A percentile compares a stretch with the other conserved stretches of the same genome.
These are phyloP conservation scores for Mormyrus iriodes DNA, from an alignment of 2,113 vertebrate species.

Conservation along the genomic window DNA sequence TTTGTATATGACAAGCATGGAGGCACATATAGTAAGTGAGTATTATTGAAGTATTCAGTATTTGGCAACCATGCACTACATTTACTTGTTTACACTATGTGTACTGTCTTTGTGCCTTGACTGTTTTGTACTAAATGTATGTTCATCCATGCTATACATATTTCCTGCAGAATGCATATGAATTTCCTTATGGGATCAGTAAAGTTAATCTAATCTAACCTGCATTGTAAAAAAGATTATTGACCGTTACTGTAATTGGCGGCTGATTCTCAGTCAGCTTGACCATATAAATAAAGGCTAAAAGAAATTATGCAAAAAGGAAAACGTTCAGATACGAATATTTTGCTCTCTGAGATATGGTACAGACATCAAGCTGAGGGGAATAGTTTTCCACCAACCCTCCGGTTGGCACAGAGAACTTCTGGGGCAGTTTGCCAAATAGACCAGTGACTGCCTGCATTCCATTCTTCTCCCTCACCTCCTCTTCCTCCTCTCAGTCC, in stretches of 20 bases:
- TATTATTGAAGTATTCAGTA: background rate
- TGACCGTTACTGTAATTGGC: background rate
- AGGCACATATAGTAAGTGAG: background rate
- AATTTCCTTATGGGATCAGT: too few species aligned
- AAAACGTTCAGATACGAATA: background rate
- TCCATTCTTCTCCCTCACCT: background rate
- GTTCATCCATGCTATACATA: background rate
- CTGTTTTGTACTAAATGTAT: background rate
- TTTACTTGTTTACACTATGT: background rate
- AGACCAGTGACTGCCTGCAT: background rate
- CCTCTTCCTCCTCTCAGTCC: conserved; percentile 53
- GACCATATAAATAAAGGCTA: background rate
- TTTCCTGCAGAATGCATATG: too few species aligned
- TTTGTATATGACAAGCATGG: background rate
- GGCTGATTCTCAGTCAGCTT: background rate
- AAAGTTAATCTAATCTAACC: background rate
- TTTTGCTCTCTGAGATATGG: background rate
- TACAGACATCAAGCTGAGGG: background rate
- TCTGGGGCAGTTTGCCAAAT: background rate
- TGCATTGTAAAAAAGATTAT: too few species aligned
- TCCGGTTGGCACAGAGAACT: background rate
- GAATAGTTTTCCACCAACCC: background rate
- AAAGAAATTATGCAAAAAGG: background rate
- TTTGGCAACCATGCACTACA: background rate
- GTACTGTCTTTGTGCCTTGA: background rate